These are phyloP conservation scores for Streptopelia turtur DNA, from an alignment of 2,797 vertebrate genomes.

Conservation along the genomic window DNA sequence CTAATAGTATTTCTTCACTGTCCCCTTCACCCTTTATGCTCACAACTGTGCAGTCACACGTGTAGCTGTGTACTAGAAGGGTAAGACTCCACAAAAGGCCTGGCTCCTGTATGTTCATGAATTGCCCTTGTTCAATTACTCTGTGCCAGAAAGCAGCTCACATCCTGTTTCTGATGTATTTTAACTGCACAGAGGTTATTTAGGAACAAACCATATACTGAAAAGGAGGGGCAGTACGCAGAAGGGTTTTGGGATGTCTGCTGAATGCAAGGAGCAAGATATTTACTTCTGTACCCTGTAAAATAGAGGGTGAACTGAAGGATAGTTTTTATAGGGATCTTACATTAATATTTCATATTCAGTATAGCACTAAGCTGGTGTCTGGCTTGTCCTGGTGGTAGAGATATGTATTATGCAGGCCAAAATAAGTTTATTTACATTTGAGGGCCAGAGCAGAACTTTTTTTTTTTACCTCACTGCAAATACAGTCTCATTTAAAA, in stretches of 20 bases:
- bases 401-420: constrained; percentile 5
- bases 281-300: constrained; percentile 2
- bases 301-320: constrained; percentile 12
- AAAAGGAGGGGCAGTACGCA: neutral
- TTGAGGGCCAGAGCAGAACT: neutral
- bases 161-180: constrained; percentile 56
- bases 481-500: neutral
- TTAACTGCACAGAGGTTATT: constrained; percentile 54
- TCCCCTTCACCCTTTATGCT: constrained; percentile 42
- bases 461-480: neutral
- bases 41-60: constrained; percentile 37
- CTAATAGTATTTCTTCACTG: constrained; percentile 30
- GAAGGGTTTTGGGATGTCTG: neutral
- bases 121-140: constrained; percentile 59
- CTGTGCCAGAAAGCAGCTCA: constrained; percentile 46
- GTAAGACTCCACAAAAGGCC: constrained; percentile 44
- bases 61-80: neutral
- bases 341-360: constrained; percentile 51
- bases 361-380: neutral
- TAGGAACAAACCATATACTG: neutral
- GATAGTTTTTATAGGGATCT: constrained; percentile 48
- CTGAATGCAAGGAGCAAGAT: neutral
- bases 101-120: neutral
- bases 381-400: neutral
- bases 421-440: constrained; percentile 42